Evolutionary conservation across 2,888 invertebrate species (phyloP), one percentile per base, ranked within the genome.

Genomic region (Mimachlamys varia): DNA sequence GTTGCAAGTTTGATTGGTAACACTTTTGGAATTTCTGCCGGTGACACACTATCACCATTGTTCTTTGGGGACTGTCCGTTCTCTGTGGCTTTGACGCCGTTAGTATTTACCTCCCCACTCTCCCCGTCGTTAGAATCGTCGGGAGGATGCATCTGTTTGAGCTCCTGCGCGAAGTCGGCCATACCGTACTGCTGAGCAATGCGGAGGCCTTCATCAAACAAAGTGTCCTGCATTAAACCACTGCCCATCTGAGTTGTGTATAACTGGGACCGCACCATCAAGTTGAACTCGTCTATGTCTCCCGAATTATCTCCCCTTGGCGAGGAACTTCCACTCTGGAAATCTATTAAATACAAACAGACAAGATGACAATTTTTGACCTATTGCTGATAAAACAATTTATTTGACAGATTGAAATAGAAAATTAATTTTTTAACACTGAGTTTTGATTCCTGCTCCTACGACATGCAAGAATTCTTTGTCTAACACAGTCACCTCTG

Each of bases 191-290:
- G 96, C 92, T 96, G 95, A 53, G 97, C 97, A 90, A 97, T 97
- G 89, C 97, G 95, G 90, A 97, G 95, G n/a, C 97, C 97, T 94
- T 97, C 97, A 91, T 97, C 97, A 94, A 97, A 96, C 37, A 97
- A 95, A 0, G 93, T 92, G 58, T 94, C 92, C 87, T 94, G 93
- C 87, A 91, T 87, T 0, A 90, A 90, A 5, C 88, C 38, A 19
- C 50, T 38, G 22, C 50, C 55, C 0, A 37, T 76, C 49, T 33
- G 62, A 49, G 89, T 55, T 37, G 87, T 89, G 33, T 90, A 90
- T 17, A 90, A 55, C 53, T 90, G 90, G 58, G 58, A 90, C 37
- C 89, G 58, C 22, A 89, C 89, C 58, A 88, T 88, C 38, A 89
- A 87, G 13, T 90, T 89, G 50, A 92, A 92, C 50, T 91, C 90